Evolutionary conservation across 2,888 invertebrate species (phyloP), one percentile per base, ranked within the genome.

Genomic region (Hybos culiciformis): DNA sequence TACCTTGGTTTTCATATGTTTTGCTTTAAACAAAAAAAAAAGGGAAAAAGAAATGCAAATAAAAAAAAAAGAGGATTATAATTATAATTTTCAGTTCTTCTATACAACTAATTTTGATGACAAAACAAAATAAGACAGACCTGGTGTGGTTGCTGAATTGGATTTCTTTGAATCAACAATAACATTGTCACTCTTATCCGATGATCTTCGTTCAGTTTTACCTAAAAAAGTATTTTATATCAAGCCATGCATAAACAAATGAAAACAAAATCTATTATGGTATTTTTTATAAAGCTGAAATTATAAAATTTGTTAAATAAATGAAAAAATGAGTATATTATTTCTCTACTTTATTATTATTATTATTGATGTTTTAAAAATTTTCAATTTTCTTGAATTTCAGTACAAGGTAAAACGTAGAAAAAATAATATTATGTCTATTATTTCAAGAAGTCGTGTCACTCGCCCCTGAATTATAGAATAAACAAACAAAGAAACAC

Each of bases 61-160:
- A n/a, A 38, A 41, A 42, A 34, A 38, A 34, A 45, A 44, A 37
- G 37, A 21, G 45, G 39, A 37, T 32, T 37, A 42, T 42, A 36
- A 31, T 29, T 4, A 43, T 31, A 20, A n/a, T n/a, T n/a, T n/a
- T n/a, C n/a, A n/a, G n/a, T n/a, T n/a, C n/a, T n/a, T n/a, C n/a
- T n/a, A n/a, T n/a, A n/a, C n/a, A n/a, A n/a, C n/a, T n/a, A n/a
- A 23, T 7, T 24, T 17, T 39, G 18, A 7, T 39, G 12, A 24
- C 33, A 31, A 15, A 23, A 20, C 8, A 33, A 23, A 31, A n/a
- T 19, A 58, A 55, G 56, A 63, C 63, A 61, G 62, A 66, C 65
- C 65, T 66, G 65, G 63, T 60, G 63, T 64, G 58, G 65, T 64
- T 54, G 65, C 64, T 59, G 60, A 61, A 60, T 62, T 63, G 57